These are phyloP conservation scores for Leptogaster cylindrica DNA, from an alignment of 2,888 invertebrate species.

Conservation along the genomic window DNA sequence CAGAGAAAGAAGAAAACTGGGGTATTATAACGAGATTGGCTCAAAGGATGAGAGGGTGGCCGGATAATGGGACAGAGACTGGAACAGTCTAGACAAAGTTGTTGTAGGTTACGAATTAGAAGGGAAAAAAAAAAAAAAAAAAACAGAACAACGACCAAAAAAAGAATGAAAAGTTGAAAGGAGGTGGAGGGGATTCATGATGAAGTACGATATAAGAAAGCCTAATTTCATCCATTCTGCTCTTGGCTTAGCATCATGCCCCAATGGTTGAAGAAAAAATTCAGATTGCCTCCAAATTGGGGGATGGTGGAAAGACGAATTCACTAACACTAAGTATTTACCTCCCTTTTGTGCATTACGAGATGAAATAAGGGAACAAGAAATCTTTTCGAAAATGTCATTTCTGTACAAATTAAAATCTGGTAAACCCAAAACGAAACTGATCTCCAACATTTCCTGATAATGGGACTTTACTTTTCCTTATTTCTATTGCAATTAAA, in stretches of 20 bases:
- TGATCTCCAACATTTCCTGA: too few relatives aligned
- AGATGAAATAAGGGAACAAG: too few relatives aligned
- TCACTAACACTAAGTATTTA: too few relatives aligned
- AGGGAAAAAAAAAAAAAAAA: neutral
- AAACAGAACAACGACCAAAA: too few relatives aligned
- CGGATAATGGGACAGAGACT: constrained; percentile 2
- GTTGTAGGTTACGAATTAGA: constrained; percentile 16
- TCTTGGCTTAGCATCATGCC: constrained; percentile 34
- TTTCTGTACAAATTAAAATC: too few relatives aligned
- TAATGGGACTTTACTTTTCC: too few relatives aligned
- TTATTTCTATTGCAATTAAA: too few relatives aligned
- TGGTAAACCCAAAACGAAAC: too few relatives aligned
- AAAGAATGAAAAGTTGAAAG: constrained; percentile 1
- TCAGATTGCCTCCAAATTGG: constrained; percentile 23
- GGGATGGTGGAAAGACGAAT: too few relatives aligned
- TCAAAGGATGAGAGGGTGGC: neutral
- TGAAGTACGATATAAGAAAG: constrained; percentile 27
- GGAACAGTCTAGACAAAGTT: constrained; percentile 33
- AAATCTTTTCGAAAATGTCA: too few relatives aligned
- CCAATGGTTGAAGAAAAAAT: constrained; percentile 24
- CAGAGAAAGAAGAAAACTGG: constrained; percentile 10
- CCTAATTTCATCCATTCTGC: constrained; percentile 29
- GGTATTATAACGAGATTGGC: constrained; percentile 35
- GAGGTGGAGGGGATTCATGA: constrained; percentile 16
- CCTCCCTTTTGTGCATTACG: too few relatives aligned